Percentiles rank a stretch among this genome's conserved stretches.
Evolutionary conservation across 2,113 vertebrate genomes (phyloP).

Genomic region (Oryzias javanicus): DNA sequence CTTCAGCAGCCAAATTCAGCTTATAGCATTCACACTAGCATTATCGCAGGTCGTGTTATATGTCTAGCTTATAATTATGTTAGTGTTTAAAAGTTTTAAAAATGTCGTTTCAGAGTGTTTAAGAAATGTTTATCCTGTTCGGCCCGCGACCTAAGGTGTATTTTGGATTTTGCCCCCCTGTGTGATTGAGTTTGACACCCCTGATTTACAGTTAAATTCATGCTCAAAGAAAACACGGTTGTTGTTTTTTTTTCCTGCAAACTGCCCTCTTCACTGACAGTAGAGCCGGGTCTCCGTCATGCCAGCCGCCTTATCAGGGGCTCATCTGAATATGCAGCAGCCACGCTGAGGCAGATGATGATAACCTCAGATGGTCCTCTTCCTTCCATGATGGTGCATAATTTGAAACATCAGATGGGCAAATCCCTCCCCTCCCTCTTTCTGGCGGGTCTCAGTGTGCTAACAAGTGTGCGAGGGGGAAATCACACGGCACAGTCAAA

Average conservation of each 20-base stretch:
- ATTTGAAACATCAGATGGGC: conserved; percentile 50
- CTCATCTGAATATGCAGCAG: conserved; percentile 60
- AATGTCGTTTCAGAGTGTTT: too few species aligned
- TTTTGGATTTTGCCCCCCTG: too few species aligned
- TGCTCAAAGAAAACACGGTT: conserved; percentile 16
- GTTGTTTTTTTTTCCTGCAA: neutral
- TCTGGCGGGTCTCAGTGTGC: conserved; percentile 45
- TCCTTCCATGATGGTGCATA: conserved; percentile 61
- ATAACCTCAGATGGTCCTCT: conserved; percentile 64
- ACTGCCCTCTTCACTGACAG: conserved; percentile 40
- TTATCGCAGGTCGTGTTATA: too few species aligned
- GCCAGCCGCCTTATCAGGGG: conserved; percentile 37
- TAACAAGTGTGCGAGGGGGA: conserved; percentile 55
- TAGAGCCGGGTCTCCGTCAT: conserved; percentile 48
- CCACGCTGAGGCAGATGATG: conserved; percentile 49
- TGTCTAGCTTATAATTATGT: too few species aligned
- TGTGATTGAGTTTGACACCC: too few species aligned
- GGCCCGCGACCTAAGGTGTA: too few species aligned
- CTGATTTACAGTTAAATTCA: conserved; percentile 15
- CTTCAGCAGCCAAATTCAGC: too few species aligned
- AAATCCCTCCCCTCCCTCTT: conserved; percentile 8
- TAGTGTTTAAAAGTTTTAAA: too few species aligned
- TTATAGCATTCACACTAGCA: too few species aligned
- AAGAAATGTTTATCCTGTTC: too few species aligned
- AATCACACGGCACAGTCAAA: conserved; percentile 64